phyloP scores from a whole-genome alignment of 35 echinoderm and acorn worm species.

The Eucidaris tribuloides region DNA sequence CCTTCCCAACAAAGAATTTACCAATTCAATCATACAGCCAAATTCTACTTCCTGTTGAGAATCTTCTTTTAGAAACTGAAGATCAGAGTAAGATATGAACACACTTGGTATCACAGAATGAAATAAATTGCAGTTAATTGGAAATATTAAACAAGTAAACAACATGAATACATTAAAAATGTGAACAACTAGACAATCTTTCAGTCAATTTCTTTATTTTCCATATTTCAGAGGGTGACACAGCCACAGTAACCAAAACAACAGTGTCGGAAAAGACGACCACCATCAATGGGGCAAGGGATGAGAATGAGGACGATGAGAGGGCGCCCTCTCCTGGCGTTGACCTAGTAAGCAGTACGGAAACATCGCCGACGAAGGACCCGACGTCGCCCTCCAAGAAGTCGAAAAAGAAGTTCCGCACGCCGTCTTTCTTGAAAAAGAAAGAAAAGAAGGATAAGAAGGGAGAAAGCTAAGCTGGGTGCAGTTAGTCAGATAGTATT shows the following conservation, averaged over 20 bases:
- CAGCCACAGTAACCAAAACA: slow-evolving; percentile 50
- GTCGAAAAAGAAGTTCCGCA: slow-evolving; percentile 97
- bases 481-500: no score
- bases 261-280: slow-evolving; percentile 42
- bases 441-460: slow-evolving; percentile 94
- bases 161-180: no score
- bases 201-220: background rate
- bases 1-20: no score
- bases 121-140: no score
- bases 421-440: slow-evolving; percentile 94
- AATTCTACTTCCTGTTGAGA: no score
- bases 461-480: no score
- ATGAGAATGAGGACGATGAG: slow-evolving; percentile 71
- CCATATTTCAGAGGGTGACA: slow-evolving; percentile 28
- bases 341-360: slow-evolving; percentile 50
- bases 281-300: slow-evolving; percentile 52
- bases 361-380: slow-evolving; percentile 93
- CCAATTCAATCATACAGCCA: no score
- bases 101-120: no score
- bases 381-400: slow-evolving; percentile 80
- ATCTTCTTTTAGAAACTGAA: no score
- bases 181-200: background rate
- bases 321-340: slow-evolving; percentile 45
- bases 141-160: no score
- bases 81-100: no score